Percentiles rank a stretch among this genome's conserved stretches.
Evolutionary conservation across 2,113 vertebrate species (phyloP).

Genomic region (Enhydra lutris): DNA sequence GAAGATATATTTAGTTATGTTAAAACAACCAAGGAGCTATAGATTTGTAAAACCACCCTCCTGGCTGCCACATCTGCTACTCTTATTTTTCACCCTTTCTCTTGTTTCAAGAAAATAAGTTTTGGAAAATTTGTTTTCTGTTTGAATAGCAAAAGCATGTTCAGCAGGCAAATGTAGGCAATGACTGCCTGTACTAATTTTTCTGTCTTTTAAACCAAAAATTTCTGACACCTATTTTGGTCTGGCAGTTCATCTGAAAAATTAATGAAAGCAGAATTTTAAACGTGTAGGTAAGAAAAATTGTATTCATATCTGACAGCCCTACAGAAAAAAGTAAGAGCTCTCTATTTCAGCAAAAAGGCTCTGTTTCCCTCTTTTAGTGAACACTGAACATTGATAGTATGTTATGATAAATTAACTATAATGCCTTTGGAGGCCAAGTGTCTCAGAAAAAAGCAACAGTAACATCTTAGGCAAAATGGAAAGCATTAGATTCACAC

Average conservation of each 20-base stretch:
- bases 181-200: not conserved
- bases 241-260: conserved; percentile 25
- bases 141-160: not conserved
- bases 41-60: conserved; percentile 13
- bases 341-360: not conserved
- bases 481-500: conserved; percentile 63
- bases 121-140: not conserved
- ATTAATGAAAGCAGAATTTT: conserved; percentile 25
- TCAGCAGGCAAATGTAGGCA: not conserved
- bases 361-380: not conserved
- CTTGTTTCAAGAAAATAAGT: not conserved
- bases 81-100: not conserved
- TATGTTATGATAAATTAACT: conserved; percentile 72
- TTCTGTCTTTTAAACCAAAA: conserved; percentile 40
- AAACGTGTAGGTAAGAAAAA: conserved; percentile 40
- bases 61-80: not conserved
- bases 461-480: conserved; percentile 69
- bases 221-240: not conserved
- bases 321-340: conserved; percentile 20
- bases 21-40: not conserved
- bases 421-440: conserved; percentile 60
- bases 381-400: conserved; percentile 22
- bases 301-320: not conserved
- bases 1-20: not conserved
- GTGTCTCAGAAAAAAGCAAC: conserved; percentile 63